Evolutionary conservation across 2,888 invertebrate species (phyloP), one percentile per base, ranked within the genome.

Genomic region (Cheilosia impressa): DNA sequence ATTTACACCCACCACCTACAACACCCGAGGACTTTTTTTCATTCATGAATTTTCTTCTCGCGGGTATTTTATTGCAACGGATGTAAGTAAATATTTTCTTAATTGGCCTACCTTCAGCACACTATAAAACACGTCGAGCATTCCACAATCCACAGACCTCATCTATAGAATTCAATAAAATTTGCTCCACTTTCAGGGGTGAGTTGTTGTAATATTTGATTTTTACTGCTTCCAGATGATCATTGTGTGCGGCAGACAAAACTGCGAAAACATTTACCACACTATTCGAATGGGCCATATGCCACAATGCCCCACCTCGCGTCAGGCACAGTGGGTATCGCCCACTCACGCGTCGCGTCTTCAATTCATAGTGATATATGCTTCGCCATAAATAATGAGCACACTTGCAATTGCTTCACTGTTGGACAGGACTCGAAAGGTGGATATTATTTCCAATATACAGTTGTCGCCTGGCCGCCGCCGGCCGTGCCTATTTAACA

Each of bases 191-290:
- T 83, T 83, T 78, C 68, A 10, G 68, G 24, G 41, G 68, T 58
- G 68, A 73, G 78, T 73, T 73, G 62, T 83, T 78, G 73, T 78
- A 73, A 83, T 73, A 73, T 68, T 78, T 73, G 78, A 50, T 63
- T 78, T 83, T 73, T 78, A 83, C 45, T 63, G 63, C 63, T 83
- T 83, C 78, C 83, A 83, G 83, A 83, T 83, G 83, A 69, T 63
- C 47, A 68, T 77, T 52, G 58, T 58, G 19, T 41, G 27, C 6
- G 19, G 31, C 47, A 55, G 34, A 45, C 66, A 15, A 69, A 73
- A 55, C 13, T 41, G 34, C 13, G 24, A 41, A 60, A 34, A 68
- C 50, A 57, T 65, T 43, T 71, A 31, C 63, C 41, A 47, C 53
- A 62, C 62, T 10, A 55, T 82, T 77, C 17, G 9, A 69, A 71